phyloP scores from a whole-genome alignment of 2,797 vertebrate genomes.

The Momotus momota region DNA sequence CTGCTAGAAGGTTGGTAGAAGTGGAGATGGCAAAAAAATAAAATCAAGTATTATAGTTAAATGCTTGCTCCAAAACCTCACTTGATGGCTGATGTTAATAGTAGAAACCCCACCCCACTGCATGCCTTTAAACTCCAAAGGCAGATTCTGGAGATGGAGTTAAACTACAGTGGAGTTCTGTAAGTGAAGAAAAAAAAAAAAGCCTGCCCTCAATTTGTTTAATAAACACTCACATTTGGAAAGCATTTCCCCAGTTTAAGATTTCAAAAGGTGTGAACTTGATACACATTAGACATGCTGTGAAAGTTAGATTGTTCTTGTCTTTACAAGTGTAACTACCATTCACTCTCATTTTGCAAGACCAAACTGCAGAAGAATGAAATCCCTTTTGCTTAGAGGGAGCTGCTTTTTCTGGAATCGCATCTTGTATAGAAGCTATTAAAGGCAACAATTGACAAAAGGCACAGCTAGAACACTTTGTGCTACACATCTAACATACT shows the following conservation, averaged over 20 bases:
- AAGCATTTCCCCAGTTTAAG: background rate
- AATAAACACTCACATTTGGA: background rate
- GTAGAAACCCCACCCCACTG: background rate
- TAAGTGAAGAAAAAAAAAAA: background rate
- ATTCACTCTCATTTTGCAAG: background rate
- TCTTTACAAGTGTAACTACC: background rate
- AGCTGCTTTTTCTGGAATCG: background rate
- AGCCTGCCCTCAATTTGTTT: background rate
- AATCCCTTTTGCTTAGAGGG: background rate
- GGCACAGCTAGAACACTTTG: background rate
- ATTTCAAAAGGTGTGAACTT: background rate
- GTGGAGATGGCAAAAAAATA: background rate
- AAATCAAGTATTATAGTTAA: background rate
- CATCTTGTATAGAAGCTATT: background rate
- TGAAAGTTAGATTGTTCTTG: background rate
- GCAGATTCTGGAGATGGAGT: background rate
- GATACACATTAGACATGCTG: background rate
- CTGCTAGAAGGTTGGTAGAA: background rate
- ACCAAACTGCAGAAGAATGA: background rate
- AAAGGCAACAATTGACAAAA: background rate
- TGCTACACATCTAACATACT: background rate
- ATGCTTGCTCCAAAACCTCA: background rate
- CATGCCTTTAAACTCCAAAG: background rate
- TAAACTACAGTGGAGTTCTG: background rate
- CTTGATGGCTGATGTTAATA: background rate